Evolutionary conservation across 2,888 invertebrate species (phyloP), one percentile per base, ranked within the genome.

Genomic region (Aromia moschata): DNA sequence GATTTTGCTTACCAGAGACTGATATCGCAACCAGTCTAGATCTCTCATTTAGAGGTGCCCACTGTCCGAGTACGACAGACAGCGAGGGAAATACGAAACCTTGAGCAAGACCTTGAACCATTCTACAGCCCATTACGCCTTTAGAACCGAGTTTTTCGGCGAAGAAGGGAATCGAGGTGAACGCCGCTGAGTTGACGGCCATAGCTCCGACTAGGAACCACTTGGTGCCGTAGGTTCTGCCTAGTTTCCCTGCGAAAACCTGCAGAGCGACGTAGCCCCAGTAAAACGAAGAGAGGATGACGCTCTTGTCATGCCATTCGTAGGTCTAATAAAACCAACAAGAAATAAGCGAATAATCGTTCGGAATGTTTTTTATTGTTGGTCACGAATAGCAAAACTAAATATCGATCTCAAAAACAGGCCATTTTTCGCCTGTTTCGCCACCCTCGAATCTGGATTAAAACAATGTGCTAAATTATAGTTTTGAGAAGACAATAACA

Each of bases 261-360:
- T 92, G 92, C 12, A 89, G 86, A 1, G 88, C 60, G 1, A 89
- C 83, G 74, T 92, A 92, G 1, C 92, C 92, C 90, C 90, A 89
- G 77, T 90, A 91, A 77, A 91, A 92, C 0, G 91, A 89, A 9
- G 90, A 90, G 2, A 90, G 79, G 25, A 91, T 83, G 53, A 86
- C 70, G 4, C 84, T 83, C 2, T 78, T 70, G 52, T 82, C 75
- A 3, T 77, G 72, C 89, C 89, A 89, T 1, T 84, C 65, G 73
- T 79, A 88, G 68, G 78, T 75, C 84, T 85, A 68, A 10, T n/a
- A n/a, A n/a, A n/a, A n/a, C n/a, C n/a, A n/a, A n/a, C n/a, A n/a
- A n/a, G n/a, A n/a, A n/a, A n/a, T n/a, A n/a, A n/a, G n/a, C n/a
- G n/a, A n/a, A n/a, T n/a, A n/a, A n/a, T n/a, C n/a, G n/a, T n/a